Percentiles rank a stretch among this genome's conserved stretches.
These are phyloP conservation scores for Craniophora ligustri DNA, from an alignment of 2,888 invertebrate genomes.

Conservation along the genomic window DNA sequence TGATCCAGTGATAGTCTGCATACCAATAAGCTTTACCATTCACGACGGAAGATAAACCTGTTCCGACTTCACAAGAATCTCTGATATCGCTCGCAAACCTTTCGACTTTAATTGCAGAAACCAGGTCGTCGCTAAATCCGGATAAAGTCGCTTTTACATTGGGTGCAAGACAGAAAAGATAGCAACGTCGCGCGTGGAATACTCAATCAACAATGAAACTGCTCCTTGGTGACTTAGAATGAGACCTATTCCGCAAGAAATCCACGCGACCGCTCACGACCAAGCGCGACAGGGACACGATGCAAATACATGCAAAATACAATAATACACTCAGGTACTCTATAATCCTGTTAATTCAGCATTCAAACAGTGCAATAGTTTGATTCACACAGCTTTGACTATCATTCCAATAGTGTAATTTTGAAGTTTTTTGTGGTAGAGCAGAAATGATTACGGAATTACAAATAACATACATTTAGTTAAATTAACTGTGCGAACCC, in stretches of 20 bases:
- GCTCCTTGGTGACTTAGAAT: conserved; percentile 36
- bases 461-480: conserved; percentile 44
- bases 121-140: conserved; percentile 50
- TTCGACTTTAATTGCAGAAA: conserved; percentile 49
- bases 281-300: conserved; percentile 16
- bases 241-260: conserved; percentile 37
- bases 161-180: conserved; percentile 52
- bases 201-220: conserved; percentile 57
- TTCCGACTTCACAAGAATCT: not conserved
- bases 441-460: conserved; percentile 7
- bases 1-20: not conserved
- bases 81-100: not conserved
- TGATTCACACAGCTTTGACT: not conserved
- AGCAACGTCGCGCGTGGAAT: conserved; percentile 60
- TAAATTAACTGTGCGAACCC: conserved; percentile 58
- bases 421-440: conserved; percentile 2
- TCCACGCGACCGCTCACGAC: conserved; percentile 25
- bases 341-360: conserved; percentile 15
- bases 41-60: not conserved
- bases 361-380: conserved; percentile 4
- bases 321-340: conserved; percentile 13
- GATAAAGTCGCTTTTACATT: conserved; percentile 59
- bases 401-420: not conserved
- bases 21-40: not conserved
- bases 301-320: conserved; percentile 31